phyloP scores from a whole-genome alignment of 2,113 vertebrate species.

The Eublepharis macularius region DNA sequence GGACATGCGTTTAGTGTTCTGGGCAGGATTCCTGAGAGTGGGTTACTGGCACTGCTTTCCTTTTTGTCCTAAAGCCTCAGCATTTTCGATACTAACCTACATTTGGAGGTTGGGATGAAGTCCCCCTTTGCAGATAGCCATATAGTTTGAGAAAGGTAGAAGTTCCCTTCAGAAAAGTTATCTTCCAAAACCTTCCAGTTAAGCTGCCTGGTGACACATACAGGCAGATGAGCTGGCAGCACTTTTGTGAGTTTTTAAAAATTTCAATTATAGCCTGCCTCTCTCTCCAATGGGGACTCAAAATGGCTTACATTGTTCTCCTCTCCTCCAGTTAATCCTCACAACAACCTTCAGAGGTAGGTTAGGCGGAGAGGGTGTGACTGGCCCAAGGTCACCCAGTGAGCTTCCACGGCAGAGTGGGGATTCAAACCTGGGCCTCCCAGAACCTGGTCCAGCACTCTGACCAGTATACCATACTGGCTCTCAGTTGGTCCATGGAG shows the following conservation, averaged over 20 bases:
- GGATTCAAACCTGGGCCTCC: too few relatives aligned
- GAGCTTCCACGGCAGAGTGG: too few relatives aligned
- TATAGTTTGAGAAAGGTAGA: neutral
- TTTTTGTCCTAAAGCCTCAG: neutral
- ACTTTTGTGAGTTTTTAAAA: neutral
- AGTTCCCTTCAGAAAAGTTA: neutral
- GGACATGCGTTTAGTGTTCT: rapidly evolving
- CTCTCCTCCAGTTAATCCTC: too few relatives aligned
- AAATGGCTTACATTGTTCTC: too few relatives aligned
- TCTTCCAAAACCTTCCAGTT: neutral
- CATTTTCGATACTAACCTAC: neutral
- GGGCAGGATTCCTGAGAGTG: neutral
- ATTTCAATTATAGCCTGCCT: too few relatives aligned
- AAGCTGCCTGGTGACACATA: neutral
- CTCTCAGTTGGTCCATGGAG: too few relatives aligned
- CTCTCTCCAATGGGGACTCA: too few relatives aligned
- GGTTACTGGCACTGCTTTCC: neutral
- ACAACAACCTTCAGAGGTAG: too few relatives aligned
- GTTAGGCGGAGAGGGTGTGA: too few relatives aligned
- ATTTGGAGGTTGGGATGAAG: neutral
- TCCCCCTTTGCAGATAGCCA: neutral
- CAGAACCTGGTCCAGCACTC: too few relatives aligned
- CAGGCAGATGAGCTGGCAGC: neutral
- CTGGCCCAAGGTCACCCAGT: too few relatives aligned
- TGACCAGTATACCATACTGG: too few relatives aligned